Evolutionary conservation across 2,113 vertebrate genomes (phyloP).

Genomic region (Pleuronectes platessa): DNA sequence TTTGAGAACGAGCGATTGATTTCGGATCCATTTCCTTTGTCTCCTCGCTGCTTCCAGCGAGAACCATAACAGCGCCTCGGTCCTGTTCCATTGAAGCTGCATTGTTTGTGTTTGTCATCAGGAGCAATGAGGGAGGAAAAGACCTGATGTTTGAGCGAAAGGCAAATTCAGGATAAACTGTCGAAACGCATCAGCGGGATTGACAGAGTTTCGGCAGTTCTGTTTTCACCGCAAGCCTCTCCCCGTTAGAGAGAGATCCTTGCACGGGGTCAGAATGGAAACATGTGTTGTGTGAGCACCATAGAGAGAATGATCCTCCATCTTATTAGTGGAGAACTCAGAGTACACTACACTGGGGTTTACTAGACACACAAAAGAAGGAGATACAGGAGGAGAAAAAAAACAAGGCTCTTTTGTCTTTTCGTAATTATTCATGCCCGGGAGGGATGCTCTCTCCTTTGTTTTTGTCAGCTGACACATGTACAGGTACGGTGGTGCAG

Average conservation of each 20-base stretch:
- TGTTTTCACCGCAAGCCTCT: slow-evolving; percentile 60
- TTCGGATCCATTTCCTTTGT: slow-evolving; percentile 33
- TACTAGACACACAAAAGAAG: slow-evolving; percentile 68
- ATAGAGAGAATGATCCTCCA: slow-evolving; percentile 64
- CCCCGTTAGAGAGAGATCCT: slow-evolving; percentile 53
- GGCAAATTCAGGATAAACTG: slow-evolving; percentile 55
- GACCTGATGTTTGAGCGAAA: slow-evolving; percentile 48
- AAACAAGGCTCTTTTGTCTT: slow-evolving; percentile 78
- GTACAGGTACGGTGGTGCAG: slow-evolving; percentile 68
- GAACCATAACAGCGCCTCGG: slow-evolving; percentile 19
- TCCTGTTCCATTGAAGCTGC: slow-evolving; percentile 19
- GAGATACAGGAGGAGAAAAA: slow-evolving; percentile 54
- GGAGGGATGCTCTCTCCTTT: slow-evolving; percentile 74
- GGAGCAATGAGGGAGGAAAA: slow-evolving; percentile 30
- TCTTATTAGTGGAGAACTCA: slow-evolving; percentile 67
- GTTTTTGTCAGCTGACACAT: slow-evolving; percentile 76
- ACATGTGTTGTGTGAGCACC: slow-evolving; percentile 71
- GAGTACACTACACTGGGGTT: slow-evolving; percentile 68
- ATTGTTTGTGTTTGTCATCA: slow-evolving; percentile 56
- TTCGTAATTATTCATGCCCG: slow-evolving; percentile 79
- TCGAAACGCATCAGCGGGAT: slow-evolving; percentile 50
- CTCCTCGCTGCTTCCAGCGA: slow-evolving; percentile 13
- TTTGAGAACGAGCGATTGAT: slow-evolving; percentile 38
- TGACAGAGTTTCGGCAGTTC: slow-evolving; percentile 60
- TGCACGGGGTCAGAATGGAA: slow-evolving; percentile 72